These are phyloP conservation scores for Globodera ellingtonae DNA, from an alignment of 1,140 invertebrate genomes.

Conservation along the genomic window DNA sequence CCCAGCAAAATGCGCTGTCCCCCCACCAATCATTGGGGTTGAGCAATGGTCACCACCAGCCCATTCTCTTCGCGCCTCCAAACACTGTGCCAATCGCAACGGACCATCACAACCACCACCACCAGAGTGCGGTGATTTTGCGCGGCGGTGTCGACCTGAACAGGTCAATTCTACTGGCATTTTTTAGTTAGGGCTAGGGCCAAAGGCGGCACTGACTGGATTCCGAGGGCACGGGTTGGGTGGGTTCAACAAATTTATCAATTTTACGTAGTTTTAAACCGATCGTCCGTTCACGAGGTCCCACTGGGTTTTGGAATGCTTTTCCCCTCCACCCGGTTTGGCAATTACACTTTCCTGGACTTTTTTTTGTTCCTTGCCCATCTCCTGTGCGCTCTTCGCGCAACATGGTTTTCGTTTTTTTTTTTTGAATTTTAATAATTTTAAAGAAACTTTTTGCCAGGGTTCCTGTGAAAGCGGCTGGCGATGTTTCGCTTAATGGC, in stretches of 20 bases:
- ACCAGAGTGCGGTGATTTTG: slow-evolving; percentile 8
- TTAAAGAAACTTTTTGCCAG: not conserved
- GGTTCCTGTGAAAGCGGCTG: slow-evolving; percentile 54
- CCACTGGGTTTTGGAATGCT: not conserved
- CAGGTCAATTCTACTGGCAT: not conserved
- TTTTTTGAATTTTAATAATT: too few species aligned
- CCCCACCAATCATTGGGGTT: not conserved
- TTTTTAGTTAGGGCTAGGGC: not conserved
- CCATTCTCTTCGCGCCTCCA: slow-evolving; percentile 46
- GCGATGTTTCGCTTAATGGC: slow-evolving; percentile 55
- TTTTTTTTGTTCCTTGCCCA: not conserved
- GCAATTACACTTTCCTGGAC: too few species aligned
- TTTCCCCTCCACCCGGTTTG: not conserved
- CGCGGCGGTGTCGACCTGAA: slow-evolving; percentile 19
- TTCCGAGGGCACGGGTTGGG: too few species aligned
- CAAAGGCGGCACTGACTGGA: not conserved
- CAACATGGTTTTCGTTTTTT: too few species aligned
- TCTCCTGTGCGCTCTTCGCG: too few species aligned
- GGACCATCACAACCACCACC: slow-evolving; percentile 23
- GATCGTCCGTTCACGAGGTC: too few species aligned
- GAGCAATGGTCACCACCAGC: slow-evolving; percentile 6
- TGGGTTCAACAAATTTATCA: too few species aligned
- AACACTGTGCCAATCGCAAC: slow-evolving; percentile 30
- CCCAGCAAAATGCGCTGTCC: slow-evolving; percentile 2
- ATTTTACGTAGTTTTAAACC: too few species aligned